Evolutionary conservation across 2,888 invertebrate species (phyloP).

Genomic region (Clistopyga incitator): DNA sequence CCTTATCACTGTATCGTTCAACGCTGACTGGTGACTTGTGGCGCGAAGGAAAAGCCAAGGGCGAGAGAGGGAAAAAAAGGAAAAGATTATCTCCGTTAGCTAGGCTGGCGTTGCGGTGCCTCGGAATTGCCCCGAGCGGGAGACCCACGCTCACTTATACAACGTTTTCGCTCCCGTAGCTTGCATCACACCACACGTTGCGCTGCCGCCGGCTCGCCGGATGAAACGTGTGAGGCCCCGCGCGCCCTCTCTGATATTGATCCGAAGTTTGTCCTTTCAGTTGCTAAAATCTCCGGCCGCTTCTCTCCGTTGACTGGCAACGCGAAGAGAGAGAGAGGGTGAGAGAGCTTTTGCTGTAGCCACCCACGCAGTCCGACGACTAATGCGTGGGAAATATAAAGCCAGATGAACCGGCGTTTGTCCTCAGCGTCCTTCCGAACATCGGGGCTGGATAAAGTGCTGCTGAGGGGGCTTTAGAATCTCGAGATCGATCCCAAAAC

Average conservation of each 20-base stretch:
- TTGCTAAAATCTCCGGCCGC: constrained; percentile 62
- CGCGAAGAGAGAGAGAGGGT: constrained; percentile 25
- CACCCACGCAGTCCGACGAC: constrained; percentile 14
- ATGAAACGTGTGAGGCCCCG: constrained; percentile 54
- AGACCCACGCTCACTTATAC: constrained; percentile 19
- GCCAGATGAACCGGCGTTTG: constrained; percentile 14
- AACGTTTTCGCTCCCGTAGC: constrained; percentile 5
- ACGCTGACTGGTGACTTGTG: constrained; percentile 15
- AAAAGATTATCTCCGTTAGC: constrained; percentile 20
- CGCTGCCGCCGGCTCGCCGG: constrained; percentile 41
- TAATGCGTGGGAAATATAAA: constrained; percentile 3
- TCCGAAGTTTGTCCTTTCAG: constrained; percentile 67
- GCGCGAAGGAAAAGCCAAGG: background rate
- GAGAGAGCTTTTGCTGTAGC: constrained; percentile 9
- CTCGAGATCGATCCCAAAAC: background rate
- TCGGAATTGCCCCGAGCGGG: constrained; percentile 3
- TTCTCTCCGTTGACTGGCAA: constrained; percentile 63
- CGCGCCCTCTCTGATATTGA: constrained; percentile 63
- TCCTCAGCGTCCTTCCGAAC: constrained; percentile 2
- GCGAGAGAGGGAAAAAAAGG: background rate
- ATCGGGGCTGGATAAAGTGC: background rate
- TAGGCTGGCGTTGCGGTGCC: background rate
- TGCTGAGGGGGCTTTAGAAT: background rate
- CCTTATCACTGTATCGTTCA: constrained; percentile 9
- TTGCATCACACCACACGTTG: constrained; percentile 34